Base-by-base conservation (phyloP, 2,113 vertebrate species). In the Nymphicus hollandicus region DNA sequence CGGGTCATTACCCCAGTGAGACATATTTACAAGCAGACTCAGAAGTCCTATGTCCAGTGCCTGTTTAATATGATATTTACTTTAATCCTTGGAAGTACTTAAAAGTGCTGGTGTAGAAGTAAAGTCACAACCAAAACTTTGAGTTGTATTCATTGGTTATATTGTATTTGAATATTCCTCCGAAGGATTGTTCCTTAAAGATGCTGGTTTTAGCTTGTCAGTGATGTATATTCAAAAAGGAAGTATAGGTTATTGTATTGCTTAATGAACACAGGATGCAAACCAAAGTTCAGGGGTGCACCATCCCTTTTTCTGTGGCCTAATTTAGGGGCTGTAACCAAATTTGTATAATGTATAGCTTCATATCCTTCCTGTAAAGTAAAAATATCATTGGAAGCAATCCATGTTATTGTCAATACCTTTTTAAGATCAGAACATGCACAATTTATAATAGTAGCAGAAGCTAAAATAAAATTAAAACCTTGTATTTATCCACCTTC, bases 351-450 rank as follows among this genome's bases (percentile, higher is more conserved):
- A 76, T 64, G 23, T 93, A 81, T 91, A 84, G 46, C 77, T 96
- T 95, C 88, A 88, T 73, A 94, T 94, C 83, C 76, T 97, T 97
- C 91, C 74, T 96, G 43, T 88, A 82, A 86, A 69, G 65, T 93
- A 96, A 96, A 97, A 95, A 96, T 94, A 95, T 11, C 65, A 69
- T 66, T 95, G 93, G 52, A 96, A 96, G 37, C 69, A 31, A 58
- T 91, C 66, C 82, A 91, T 69, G 63, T 92, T 85, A 91, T 95
- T 96, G 89, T 96, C 93, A 90, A 90, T 96, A 95, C 41, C 78
- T 91, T 88, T 60, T 81, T 85, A 81, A 76, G 49, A 92, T 91
- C 70, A 66, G 81, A 73, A 77, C 14, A 19, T 33, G 6, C 29
- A 56, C 37, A 76, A 43, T 58, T 87, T 76, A 15, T 81, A 37